These are phyloP conservation scores for Augochlora pura DNA, from an alignment of 1,140 invertebrate genomes.

Conservation along the genomic window DNA sequence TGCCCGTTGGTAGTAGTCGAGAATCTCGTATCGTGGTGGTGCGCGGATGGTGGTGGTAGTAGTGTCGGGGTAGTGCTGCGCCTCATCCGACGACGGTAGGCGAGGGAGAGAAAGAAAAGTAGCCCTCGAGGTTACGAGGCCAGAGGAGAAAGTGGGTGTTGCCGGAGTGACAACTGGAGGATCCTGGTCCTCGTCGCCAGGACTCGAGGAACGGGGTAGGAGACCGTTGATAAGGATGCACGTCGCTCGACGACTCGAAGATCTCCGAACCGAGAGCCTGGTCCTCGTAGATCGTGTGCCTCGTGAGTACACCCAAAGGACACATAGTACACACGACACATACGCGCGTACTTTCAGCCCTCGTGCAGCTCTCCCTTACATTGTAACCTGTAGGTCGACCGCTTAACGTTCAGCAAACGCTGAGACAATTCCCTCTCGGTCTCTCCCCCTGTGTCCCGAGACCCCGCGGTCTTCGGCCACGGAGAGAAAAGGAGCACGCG, in stretches of 20 bases:
- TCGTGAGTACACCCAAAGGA: slow-evolving; percentile 47
- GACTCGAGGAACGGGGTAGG: slow-evolving; percentile 7
- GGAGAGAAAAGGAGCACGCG: too few relatives aligned
- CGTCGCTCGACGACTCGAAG: slow-evolving; percentile 40
- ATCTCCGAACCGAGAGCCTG: slow-evolving; percentile 33
- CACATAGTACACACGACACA: background rate
- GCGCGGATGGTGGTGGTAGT: slow-evolving; percentile 10
- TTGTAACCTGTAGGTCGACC: too few relatives aligned
- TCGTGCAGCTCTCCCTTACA: too few relatives aligned
- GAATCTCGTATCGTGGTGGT: slow-evolving; percentile 21
- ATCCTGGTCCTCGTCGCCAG: slow-evolving; percentile 32
- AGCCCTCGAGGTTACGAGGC: slow-evolving; percentile 66
- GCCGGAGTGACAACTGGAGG: slow-evolving; percentile 53
- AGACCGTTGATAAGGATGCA: slow-evolving; percentile 49
- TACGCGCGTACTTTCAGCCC: background rate
- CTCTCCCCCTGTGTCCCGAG: too few relatives aligned
- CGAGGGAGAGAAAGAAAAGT: slow-evolving; percentile 54
- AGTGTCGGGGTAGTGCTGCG: slow-evolving; percentile 48
- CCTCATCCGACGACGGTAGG: slow-evolving; percentile 44
- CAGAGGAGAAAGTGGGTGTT: slow-evolving; percentile 69
- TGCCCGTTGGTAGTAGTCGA: slow-evolving; percentile 27
- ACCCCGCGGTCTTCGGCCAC: too few relatives aligned
- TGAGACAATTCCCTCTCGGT: too few relatives aligned
- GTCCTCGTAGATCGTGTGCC: slow-evolving; percentile 38
- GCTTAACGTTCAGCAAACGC: too few relatives aligned